Conservation (phyloP, 2,113 vertebrate genomes). For the Raja brachyura region DNA sequence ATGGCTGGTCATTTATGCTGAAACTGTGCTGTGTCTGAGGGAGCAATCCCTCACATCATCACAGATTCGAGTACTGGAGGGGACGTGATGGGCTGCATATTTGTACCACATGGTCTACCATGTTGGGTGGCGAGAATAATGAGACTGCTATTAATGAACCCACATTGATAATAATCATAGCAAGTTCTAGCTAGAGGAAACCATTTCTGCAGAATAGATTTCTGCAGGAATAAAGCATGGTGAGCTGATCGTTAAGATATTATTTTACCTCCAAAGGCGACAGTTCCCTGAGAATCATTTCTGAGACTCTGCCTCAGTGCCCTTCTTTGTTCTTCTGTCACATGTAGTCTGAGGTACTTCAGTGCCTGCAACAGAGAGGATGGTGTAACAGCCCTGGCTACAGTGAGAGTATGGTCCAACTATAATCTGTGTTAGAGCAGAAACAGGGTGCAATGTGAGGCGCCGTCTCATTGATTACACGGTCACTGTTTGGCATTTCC, state of each 20-base stretch:
- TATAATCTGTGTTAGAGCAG: neutral
- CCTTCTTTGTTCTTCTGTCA: constrained; percentile 69
- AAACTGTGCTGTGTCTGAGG: too few relatives aligned
- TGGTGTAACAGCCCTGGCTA: neutral
- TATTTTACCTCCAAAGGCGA: constrained; percentile 73
- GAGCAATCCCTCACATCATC: too few relatives aligned
- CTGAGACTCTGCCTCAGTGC: constrained; percentile 65
- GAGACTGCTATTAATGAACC: neutral
- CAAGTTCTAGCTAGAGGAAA: neutral
- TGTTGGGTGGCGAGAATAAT: neutral
- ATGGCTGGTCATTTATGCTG: too few relatives aligned
- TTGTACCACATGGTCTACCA: too few relatives aligned
- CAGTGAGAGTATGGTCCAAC: neutral
- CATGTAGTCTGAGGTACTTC: constrained; percentile 71
- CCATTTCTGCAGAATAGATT: neutral
- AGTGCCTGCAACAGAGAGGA: constrained; percentile 59
- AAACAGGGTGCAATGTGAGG: neutral
- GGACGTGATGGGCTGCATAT: neutral
- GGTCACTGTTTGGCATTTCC: neutral
- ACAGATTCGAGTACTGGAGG: too few relatives aligned
- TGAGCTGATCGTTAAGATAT: neutral
- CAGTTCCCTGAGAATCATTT: constrained; percentile 74
- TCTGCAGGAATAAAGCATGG: neutral
- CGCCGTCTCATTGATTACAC: neutral
- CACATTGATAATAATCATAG: neutral